phyloP scores from a whole-genome alignment of 2,888 invertebrate species.

The Melanostoma scalare region DNA sequence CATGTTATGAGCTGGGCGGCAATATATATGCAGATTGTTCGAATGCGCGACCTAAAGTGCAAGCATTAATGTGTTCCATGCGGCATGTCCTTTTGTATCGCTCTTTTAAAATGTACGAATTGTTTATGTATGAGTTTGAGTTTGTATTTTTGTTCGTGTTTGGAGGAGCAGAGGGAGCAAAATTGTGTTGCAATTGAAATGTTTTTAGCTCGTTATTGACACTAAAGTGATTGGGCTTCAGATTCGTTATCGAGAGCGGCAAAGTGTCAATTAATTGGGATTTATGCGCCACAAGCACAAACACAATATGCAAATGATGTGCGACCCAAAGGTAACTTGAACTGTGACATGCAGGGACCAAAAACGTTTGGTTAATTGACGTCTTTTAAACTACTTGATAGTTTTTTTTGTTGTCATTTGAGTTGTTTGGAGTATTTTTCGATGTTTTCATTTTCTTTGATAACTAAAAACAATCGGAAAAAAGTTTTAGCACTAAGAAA shows the following conservation, averaged over 20 bases:
- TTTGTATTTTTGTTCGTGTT: not conserved
- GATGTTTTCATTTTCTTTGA: too few species aligned
- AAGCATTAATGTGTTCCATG: constrained; percentile 42
- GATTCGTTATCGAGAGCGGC: constrained; percentile 43
- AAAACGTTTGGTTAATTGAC: too few species aligned
- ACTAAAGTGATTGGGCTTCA: constrained; percentile 61
- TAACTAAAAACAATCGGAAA: too few species aligned
- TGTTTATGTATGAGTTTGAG: not conserved
- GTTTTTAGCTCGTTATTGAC: constrained; percentile 59
- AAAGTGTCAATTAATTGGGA: constrained; percentile 58
- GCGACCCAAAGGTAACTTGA: not conserved
- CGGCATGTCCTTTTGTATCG: constrained; percentile 57
- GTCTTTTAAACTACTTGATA: too few species aligned
- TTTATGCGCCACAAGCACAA: constrained; percentile 40
- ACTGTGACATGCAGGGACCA: too few species aligned
- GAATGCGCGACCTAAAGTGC: constrained; percentile 37
- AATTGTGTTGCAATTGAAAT: constrained; percentile 56
- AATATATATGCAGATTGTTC: constrained; percentile 34
- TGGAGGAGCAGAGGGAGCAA: not conserved
- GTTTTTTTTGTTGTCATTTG: too few species aligned
- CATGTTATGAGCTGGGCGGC: constrained; percentile 43
- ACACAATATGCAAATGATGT: constrained; percentile 30
- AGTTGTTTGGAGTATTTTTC: too few species aligned
- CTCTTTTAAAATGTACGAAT: not conserved
- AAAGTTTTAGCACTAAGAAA: too few species aligned